Conservation (phyloP, 2,113 vertebrate genomes). For the Otus sunia region DNA sequence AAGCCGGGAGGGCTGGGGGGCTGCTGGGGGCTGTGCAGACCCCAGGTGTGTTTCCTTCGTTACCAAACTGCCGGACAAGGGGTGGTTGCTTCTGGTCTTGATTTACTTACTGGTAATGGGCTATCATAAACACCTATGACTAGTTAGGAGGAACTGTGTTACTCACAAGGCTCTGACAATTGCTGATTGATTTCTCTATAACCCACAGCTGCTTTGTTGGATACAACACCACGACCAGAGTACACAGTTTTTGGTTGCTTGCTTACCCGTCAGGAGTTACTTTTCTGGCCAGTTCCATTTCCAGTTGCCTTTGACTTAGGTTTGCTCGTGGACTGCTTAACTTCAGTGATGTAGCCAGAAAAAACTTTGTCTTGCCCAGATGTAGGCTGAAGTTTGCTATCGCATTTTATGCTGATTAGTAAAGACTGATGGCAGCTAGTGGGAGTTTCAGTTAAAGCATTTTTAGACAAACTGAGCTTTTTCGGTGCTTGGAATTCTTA, state of each 20-base stretch:
- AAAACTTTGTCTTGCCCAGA: no score
- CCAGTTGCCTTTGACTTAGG: neutral
- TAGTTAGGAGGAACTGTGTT: neutral
- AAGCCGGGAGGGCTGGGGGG: no score
- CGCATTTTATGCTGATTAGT: neutral
- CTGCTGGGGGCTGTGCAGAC: no score
- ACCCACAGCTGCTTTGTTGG: neutral
- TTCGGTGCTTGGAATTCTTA: neutral
- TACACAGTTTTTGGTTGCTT: no score
- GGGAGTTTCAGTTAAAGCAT: neutral
- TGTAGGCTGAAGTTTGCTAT: neutral
- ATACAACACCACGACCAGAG: rapidly evolving
- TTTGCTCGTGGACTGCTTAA: no score
- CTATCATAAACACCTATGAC: rapidly evolving
- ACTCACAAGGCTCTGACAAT: rapidly evolving
- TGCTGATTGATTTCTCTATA: neutral
- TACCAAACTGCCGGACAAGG: no score
- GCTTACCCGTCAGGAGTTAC: rapidly evolving
- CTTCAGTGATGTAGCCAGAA: rapidly evolving
- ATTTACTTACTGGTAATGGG: rapidly evolving
- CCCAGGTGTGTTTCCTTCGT: rapidly evolving
- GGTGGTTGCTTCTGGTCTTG: no score
- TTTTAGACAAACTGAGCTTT: neutral
- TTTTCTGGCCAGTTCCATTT: rapidly evolving
- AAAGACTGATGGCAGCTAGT: neutral